Conservation (phyloP, 2,888 invertebrate species). For the Megalurothrips usitatus region DNA sequence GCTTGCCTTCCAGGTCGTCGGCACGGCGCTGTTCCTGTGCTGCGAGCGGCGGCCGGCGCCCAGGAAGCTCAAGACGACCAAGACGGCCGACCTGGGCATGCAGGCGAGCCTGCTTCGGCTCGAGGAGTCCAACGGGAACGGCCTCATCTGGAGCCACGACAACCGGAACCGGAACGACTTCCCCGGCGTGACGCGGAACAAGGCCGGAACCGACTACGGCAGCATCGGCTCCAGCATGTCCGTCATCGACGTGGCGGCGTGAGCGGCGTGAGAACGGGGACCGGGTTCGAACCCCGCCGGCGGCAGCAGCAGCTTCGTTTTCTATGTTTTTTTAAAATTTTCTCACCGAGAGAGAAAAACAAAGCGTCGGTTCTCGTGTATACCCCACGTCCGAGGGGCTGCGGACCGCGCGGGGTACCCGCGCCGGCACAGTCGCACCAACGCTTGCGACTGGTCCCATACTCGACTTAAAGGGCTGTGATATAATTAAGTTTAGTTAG, state of each 20-base stretch:
- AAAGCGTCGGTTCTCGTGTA: background rate
- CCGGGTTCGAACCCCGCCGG: too few species aligned
- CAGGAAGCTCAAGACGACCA: background rate
- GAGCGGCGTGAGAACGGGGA: background rate
- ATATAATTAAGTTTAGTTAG: background rate
- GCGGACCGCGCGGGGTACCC: background rate
- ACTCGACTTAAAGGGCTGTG: conserved; percentile 26
- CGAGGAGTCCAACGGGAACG: background rate
- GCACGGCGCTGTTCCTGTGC: conserved; percentile 8
- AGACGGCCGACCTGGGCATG: background rate
- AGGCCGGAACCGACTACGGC: conserved; percentile 11
- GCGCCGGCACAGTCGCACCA: background rate
- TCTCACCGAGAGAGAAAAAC: too few species aligned
- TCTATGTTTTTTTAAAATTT: too few species aligned
- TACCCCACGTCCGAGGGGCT: background rate
- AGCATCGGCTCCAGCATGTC: conserved; percentile 5
- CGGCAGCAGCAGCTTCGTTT: too few species aligned
- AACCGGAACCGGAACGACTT: background rate
- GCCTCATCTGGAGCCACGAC: background rate
- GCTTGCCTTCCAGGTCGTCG: background rate
- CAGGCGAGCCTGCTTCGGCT: conserved; percentile 1
- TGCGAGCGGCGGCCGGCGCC: conserved; percentile 5
- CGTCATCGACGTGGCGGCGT: conserved; percentile 14
- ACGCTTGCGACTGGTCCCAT: background rate
- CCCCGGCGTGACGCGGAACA: conserved; percentile 18